A percentile compares a stretch with the other conserved stretches of the same genome.
Evolutionary conservation across 2,113 vertebrate genomes (phyloP).

Genomic region (Syngnathus typhle): DNA sequence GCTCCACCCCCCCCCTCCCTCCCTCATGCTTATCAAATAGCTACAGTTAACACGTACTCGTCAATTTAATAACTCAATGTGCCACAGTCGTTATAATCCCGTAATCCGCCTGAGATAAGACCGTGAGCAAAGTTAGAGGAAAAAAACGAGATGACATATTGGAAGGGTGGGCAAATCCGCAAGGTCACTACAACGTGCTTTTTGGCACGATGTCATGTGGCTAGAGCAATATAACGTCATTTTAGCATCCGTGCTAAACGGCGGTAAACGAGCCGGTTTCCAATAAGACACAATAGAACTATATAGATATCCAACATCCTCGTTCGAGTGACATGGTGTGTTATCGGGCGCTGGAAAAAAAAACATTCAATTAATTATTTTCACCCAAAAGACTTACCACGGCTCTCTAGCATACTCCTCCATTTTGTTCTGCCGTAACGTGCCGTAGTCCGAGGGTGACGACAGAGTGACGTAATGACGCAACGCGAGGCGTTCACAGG

Average conservation of each 20-base stretch:
- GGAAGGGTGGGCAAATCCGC: neutral
- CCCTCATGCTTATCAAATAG: neutral
- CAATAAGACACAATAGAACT: neutral
- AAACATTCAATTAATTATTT: neutral
- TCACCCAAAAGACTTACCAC: conserved; percentile 71
- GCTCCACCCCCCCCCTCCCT: no score
- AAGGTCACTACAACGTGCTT: conserved; percentile 8
- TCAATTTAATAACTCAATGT: neutral
- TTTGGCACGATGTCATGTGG: neutral
- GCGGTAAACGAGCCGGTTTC: neutral
- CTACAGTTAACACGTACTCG: neutral
- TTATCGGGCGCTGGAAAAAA: neutral
- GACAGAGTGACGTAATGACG: conserved; percentile 28
- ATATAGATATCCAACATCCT: neutral
- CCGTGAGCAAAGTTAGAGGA: neutral
- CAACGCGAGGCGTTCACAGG: neutral
- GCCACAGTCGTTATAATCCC: neutral
- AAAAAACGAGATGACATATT: neutral
- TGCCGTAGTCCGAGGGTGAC: conserved; percentile 47
- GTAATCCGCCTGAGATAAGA: neutral
- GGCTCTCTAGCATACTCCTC: conserved; percentile 93
- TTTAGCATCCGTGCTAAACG: conserved; percentile 1
- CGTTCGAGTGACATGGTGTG: neutral
- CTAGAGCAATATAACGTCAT: neutral
- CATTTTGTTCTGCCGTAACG: conserved; percentile 76